phyloP scores from a whole-genome alignment of 2,888 invertebrate genomes.

The Punctoribates punctum region DNA sequence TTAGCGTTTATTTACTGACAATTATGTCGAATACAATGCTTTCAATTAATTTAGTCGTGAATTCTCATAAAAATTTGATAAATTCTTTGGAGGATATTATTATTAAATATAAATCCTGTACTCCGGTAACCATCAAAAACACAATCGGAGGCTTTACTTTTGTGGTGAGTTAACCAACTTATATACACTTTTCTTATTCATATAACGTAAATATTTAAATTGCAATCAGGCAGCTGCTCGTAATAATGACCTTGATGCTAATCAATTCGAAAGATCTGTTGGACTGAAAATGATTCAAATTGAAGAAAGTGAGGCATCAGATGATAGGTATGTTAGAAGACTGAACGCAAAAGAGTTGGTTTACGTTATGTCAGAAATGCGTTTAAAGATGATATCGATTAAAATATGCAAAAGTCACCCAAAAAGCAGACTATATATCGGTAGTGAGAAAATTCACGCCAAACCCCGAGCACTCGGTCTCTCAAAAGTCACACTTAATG shows the following conservation, averaged over 20 bases:
- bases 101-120: not conserved
- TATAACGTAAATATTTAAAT: not conserved
- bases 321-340: not conserved
- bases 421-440: not conserved
- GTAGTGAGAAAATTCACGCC: not conserved
- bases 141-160: not conserved
- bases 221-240: not conserved
- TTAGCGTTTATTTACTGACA: not conserved
- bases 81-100: not conserved
- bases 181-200: not conserved
- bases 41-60: not conserved
- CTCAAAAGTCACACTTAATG: not conserved
- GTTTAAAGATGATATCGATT: not conserved
- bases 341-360: not conserved
- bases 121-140: not conserved
- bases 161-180: not conserved
- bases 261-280: not conserved
- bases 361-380: not conserved
- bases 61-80: not conserved
- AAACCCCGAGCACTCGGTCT: not conserved
- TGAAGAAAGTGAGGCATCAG: not conserved
- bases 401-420: not conserved
- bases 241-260: not conserved
- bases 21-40: slow-evolving; percentile 2
- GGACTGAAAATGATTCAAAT: slow-evolving; percentile 1